phyloP scores from a whole-genome alignment of 2,888 invertebrate species.

The Latrodectus elegans region DNA sequence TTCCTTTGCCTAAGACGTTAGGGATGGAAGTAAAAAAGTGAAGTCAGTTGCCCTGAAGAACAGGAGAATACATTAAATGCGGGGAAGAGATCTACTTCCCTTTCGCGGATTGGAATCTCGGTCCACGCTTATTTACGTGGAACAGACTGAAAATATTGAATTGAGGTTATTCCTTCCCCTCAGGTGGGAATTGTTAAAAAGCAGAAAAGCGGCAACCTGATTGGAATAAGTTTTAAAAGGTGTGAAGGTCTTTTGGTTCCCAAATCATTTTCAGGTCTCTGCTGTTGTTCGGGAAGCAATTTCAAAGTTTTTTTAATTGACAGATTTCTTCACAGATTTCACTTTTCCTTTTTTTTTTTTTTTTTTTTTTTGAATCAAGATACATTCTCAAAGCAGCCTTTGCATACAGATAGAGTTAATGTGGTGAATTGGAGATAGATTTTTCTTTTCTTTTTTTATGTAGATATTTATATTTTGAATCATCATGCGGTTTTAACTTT shows the following conservation, averaged over 20 bases:
- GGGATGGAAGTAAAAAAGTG: conserved; percentile 26
- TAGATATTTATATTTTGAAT: too few relatives aligned
- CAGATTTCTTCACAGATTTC: too few relatives aligned
- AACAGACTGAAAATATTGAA: conserved; percentile 54
- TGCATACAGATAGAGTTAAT: too few relatives aligned
- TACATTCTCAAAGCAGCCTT: too few relatives aligned
- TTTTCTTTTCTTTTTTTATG: too few relatives aligned
- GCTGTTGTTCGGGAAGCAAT: neutral
- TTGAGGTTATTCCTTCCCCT: conserved; percentile 55
- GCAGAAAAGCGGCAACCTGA: conserved; percentile 44
- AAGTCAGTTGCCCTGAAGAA: conserved; percentile 15
- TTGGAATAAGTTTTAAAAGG: conserved; percentile 58
- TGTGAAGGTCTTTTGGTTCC: conserved; percentile 48
- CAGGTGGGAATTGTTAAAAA: conserved; percentile 30
- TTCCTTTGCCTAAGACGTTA: conserved; percentile 19
- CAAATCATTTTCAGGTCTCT: conserved; percentile 28
- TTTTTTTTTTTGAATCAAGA: too few relatives aligned
- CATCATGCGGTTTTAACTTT: too few relatives aligned
- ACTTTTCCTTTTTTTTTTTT: too few relatives aligned
- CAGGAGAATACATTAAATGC: conserved; percentile 65
- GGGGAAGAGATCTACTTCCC: conserved; percentile 22
- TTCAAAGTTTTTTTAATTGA: neutral
- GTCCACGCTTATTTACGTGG: conserved; percentile 53
- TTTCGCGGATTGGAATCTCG: conserved; percentile 30
- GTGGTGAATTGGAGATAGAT: too few relatives aligned